Base-by-base conservation (phyloP, 2,113 vertebrate genomes). In the Nettapus auritus region DNA sequence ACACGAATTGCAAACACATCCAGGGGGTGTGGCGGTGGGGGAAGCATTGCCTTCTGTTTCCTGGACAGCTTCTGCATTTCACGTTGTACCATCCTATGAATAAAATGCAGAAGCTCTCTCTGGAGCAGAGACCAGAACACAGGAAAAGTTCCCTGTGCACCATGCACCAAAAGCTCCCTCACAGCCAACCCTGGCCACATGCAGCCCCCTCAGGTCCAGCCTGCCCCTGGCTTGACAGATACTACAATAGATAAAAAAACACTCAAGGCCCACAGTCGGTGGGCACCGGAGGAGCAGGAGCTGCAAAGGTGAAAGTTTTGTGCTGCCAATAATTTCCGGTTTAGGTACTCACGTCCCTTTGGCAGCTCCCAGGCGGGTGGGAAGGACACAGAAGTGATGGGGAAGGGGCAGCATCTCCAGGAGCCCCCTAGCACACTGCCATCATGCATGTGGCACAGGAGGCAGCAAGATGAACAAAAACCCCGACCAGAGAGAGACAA, bases 11-110 rank as follows among this genome's bases (percentile, higher is more conserved):
- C 80, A 81, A 90, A 81, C 50, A 3, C 60, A 74, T 67, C 82
- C 6, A 16, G 40, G n/a, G 52, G 6, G 11, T 46, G 40, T 0
- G 1, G 67, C 0, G 6, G 23, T 50, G 0, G 62, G 20, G 59
- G 26, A 74, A 90, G 80, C 29, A 5, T 29, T 5, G 13, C 76
- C 90, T 68, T 68, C 92, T 78, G 80, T 64, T 86, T 94, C 81
- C 93, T 71, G 81, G 12, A 21, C 55, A 82, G 87, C 84, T 94
- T 89, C 91, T 89, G 89, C 70, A 76, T 94, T 92, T 92, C 57
- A 31, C 62, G 40, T 9, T 17, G 26, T 82, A 42, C 29, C 13
- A 7, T 36, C 69, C 57, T 14, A 38, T 28, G 33, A 34, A 40
- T 52, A 53, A 96, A 94, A 86, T 2, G 25, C 33, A 94, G 92